Evolutionary conservation across 2,888 invertebrate species (phyloP), one percentile per base, ranked within the genome.

Genomic region (Tipula confusa): DNA sequence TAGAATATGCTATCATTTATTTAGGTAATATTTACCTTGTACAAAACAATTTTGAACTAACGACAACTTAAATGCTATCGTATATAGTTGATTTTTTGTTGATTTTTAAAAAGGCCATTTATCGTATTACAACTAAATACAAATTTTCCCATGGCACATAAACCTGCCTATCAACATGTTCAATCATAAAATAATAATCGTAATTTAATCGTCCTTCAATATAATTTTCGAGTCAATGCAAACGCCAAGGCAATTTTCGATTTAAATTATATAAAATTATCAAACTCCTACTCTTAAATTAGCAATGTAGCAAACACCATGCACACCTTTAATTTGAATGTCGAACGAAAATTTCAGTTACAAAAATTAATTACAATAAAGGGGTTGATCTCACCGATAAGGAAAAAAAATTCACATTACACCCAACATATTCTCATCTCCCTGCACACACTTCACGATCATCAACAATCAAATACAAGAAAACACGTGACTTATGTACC

Each of bases 261-360:
- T 64, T 64, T 64, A 80, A 80, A 80, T 80, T 80, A 80, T 31
- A 80, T 80, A 80, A 80, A 80, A 80, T 80, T 80, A 80, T 6
- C 29, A 80, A 29, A 29, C 31, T 80, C 31, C 80, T 80, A 80
- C 80, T 80, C 80, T 80, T 80, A 80, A 80, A 80, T 80, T 80
- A 80, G 80, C 80, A 29, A 80, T 80, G 80, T 29, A 24, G 64
- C 29, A 80, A 80, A 29, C 29, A 80, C 29, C 5, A n/a, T 1
- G 31, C 29, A 80, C 31, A 80, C 31, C 80, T 29, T 80, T 29
- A 80, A 31, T 80, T 80, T 80, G 24, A 64, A 24, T 80, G 80
- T 80, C 29, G 80, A 13, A 80, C n/a, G 29, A 15, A 29, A 80
- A 29, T n/a, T 80, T 80, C 13, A 13, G 29, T 15, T 29, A 29